These are phyloP conservation scores for Enhydra lutris DNA, from an alignment of 2,113 vertebrate genomes.

Conservation along the genomic window DNA sequence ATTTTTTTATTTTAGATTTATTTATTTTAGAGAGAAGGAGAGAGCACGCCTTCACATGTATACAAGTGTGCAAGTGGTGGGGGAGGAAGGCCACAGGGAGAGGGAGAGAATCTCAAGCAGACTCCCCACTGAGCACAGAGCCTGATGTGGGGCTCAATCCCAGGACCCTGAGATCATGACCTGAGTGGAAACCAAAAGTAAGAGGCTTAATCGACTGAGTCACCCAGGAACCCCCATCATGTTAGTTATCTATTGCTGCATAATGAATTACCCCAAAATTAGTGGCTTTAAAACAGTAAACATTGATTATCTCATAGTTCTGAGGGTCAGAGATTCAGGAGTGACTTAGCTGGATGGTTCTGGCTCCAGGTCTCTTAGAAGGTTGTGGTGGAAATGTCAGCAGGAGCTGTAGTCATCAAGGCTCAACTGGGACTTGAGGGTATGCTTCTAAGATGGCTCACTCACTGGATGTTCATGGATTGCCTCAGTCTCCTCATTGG, in stretches of 20 bases:
- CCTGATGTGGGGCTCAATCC: not conserved
- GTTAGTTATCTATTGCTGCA: not conserved
- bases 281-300: not conserved
- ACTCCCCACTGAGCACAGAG: not conserved
- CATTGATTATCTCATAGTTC: not conserved
- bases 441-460: not conserved
- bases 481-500: not conserved
- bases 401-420: not conserved
- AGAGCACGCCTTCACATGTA: not conserved
- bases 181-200: not conserved
- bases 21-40: not conserved
- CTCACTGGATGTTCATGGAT: fast-evolving
- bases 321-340: not conserved
- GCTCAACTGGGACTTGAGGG: not conserved
- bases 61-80: not conserved
- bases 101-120: not conserved
- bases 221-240: not conserved
- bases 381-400: not conserved
- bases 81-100: not conserved
- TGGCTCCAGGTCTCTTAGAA: not conserved
- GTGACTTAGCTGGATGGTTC: not conserved
- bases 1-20: too few relatives aligned
- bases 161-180: not conserved
- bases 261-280: not conserved
- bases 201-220: not conserved